A percentile compares a stretch with the other conserved stretches of the same genome.
phyloP scores from a whole-genome alignment of 1,140 invertebrate genomes.

The Choristoneura fumiferana region DNA sequence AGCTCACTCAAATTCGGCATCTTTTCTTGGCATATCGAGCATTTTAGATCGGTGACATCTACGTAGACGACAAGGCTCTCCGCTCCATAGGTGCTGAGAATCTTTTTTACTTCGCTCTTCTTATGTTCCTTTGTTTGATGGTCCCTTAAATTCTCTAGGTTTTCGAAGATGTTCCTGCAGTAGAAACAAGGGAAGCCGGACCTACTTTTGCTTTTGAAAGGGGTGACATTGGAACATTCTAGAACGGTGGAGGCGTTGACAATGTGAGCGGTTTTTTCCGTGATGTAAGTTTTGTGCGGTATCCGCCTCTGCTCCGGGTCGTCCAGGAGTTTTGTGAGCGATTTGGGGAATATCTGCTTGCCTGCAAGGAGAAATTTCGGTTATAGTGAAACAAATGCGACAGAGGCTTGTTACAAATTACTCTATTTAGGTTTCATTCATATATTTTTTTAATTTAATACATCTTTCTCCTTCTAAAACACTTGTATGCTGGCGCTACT shows the following conservation, averaged over 20 bases:
- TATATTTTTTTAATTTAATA: too few relatives aligned
- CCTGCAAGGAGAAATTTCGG: conserved; percentile 30
- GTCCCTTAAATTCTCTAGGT: conserved; percentile 42
- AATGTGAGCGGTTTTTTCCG: conserved; percentile 57
- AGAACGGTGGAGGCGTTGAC: conserved; percentile 46
- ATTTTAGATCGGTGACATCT: conserved; percentile 54
- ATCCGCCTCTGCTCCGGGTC: conserved; percentile 23
- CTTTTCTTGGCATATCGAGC: conserved; percentile 38
- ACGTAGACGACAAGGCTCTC: conserved; percentile 61
- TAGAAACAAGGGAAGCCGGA: conserved; percentile 62
- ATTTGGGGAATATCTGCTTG: conserved; percentile 43
- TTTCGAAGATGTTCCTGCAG: conserved; percentile 53
- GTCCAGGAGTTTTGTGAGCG: conserved; percentile 44
- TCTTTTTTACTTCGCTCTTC: conserved; percentile 42
- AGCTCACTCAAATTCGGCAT: conserved; percentile 50
- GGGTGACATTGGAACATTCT: conserved; percentile 52
- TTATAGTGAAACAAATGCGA: not conserved
- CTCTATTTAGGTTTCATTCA: too few relatives aligned
- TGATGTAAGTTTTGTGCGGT: conserved; percentile 23
- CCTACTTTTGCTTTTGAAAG: conserved; percentile 55
- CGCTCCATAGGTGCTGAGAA: conserved; percentile 43
- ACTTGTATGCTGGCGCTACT: not conserved
- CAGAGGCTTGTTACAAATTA: not conserved
- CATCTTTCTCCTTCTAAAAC: too few relatives aligned
- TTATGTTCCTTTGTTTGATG: conserved; percentile 42